phyloP scores from a whole-genome alignment of 2,797 vertebrate genomes.

The Allobates femoralis region DNA sequence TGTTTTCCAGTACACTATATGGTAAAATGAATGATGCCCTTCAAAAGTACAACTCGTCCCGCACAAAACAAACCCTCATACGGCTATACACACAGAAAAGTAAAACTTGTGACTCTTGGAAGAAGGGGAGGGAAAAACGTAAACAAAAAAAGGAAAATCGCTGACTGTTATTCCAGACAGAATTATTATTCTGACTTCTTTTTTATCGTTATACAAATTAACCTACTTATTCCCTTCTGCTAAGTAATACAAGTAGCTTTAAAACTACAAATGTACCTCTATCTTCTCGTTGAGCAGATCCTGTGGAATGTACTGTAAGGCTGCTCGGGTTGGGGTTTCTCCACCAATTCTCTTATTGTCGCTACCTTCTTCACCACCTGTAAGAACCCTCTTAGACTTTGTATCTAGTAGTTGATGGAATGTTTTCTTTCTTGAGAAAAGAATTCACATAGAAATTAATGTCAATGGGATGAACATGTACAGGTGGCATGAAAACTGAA shows the following conservation, averaged over 20 bases:
- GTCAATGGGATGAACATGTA: background rate
- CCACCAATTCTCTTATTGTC: slow-evolving; percentile 84
- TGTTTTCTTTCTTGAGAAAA: slow-evolving; percentile 84
- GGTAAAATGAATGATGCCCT: too few species aligned
- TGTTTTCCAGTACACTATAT: too few species aligned
- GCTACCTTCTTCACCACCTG: slow-evolving; percentile 82
- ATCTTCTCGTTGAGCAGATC: slow-evolving; percentile 84
- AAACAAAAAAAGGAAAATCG: too few species aligned
- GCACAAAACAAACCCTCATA: too few species aligned
- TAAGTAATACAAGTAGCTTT: background rate
- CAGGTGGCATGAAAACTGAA: background rate
- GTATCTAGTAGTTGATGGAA: slow-evolving; percentile 88
- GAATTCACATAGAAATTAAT: slow-evolving; percentile 7
- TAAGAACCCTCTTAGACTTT: slow-evolving; percentile 84
- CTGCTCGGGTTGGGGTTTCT: slow-evolving; percentile 85
- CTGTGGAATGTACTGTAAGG: slow-evolving; percentile 86
- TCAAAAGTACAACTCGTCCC: too few species aligned
- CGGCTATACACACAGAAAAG: too few species aligned
- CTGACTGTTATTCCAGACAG: too few species aligned
- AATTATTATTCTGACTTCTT: too few species aligned
- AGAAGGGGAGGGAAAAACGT: too few species aligned
- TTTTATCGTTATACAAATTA: too few species aligned
- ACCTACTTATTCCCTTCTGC: background rate
- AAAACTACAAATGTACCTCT: slow-evolving; percentile 77
- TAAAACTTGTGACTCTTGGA: too few species aligned